Percentiles rank a stretch among this genome's conserved stretches.
These are phyloP conservation scores for Sesia bembeciformis DNA, from an alignment of 2,888 invertebrate species.

Conservation along the genomic window DNA sequence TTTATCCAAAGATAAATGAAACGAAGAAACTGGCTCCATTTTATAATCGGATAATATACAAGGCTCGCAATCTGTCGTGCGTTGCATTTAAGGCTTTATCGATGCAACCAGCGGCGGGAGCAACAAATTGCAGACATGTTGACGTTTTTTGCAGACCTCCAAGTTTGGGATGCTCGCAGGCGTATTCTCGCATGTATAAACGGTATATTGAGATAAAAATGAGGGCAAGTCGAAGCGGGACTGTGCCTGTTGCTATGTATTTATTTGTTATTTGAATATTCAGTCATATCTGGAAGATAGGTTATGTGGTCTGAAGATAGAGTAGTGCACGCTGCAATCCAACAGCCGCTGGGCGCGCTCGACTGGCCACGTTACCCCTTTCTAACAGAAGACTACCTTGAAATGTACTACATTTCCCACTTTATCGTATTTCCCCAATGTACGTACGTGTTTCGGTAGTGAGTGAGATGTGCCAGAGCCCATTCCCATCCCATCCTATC, in stretches of 20 bases:
- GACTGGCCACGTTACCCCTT: no score
- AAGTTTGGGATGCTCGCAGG: neutral
- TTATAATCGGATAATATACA: constrained; percentile 24
- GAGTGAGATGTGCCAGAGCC: no score
- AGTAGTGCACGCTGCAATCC: no score
- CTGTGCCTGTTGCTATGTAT: neutral
- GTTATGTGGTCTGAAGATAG: no score
- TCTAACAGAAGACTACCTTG: no score
- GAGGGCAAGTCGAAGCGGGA: neutral
- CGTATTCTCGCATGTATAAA: neutral
- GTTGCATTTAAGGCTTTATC: constrained; percentile 23
- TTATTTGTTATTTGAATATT: neutral
- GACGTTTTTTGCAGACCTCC: constrained; percentile 3
- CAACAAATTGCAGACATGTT: constrained; percentile 4
- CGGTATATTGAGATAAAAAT: neutral
- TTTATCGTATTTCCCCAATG: no score
- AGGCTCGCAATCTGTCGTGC: constrained; percentile 22
- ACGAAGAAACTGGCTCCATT: constrained; percentile 11
- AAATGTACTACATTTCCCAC: no score
- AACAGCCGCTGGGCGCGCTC: no score
- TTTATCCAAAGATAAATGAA: neutral
- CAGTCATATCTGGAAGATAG: no score
- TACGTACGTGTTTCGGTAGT: no score
- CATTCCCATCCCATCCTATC: no score
- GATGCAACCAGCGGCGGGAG: constrained; percentile 4